Evolutionary conservation across 2,113 vertebrate species (phyloP).

Genomic region (Trogon melanurus): DNA sequence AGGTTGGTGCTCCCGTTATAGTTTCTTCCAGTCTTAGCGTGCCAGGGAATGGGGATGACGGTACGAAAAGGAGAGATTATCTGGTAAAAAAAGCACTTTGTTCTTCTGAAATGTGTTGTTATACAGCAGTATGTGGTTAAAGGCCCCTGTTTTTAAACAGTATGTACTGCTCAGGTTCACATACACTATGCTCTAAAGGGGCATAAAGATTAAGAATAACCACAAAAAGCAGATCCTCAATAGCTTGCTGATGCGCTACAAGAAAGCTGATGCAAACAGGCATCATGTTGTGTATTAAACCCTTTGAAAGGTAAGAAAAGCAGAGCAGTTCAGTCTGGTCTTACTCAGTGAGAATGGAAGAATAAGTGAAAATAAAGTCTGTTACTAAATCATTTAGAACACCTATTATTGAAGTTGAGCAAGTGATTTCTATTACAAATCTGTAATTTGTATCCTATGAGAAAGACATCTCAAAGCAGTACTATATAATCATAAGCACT

Average conservation of each 20-base stretch:
- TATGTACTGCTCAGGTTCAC: not conserved
- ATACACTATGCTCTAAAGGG: not conserved
- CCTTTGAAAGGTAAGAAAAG: not conserved
- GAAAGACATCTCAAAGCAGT: constrained; percentile 6
- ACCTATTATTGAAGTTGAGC: not conserved
- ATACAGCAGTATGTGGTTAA: not conserved
- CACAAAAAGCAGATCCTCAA: not conserved
- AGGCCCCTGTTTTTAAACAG: not conserved
- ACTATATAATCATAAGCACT: constrained; percentile 43
- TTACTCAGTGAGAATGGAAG: not conserved
- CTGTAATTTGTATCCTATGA: constrained; percentile 13
- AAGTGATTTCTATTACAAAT: not conserved
- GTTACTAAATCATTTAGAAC: not conserved
- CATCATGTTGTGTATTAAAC: not conserved
- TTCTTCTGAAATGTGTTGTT: not conserved
- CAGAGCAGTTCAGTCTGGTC: not conserved
- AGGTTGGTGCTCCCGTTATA: not conserved
- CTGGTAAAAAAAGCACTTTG: not conserved
- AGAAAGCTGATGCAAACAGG: not conserved
- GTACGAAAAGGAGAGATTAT: not conserved
- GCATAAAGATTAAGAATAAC: not conserved
- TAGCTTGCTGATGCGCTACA: not conserved
- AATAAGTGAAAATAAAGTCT: not conserved
- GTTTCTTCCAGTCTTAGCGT: not conserved
- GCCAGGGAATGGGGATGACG: not conserved